Conservation (phyloP, 2,113 vertebrate species). For the Isichthys henryi region DNA sequence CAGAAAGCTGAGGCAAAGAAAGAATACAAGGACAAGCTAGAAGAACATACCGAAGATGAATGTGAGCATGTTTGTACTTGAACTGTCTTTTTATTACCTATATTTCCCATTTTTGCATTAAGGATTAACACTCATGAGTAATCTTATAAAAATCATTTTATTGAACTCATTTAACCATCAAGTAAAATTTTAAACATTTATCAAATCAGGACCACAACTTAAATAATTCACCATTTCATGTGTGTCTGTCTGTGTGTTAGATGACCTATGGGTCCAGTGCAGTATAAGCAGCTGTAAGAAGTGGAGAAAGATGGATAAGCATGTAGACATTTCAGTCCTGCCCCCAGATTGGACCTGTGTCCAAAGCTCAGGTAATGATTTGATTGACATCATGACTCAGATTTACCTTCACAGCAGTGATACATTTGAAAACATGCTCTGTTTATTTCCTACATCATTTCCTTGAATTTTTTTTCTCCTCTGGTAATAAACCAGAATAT, state of each 20-base stretch:
- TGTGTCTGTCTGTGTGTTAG: constrained; percentile 28
- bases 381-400: not conserved
- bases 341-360: constrained; percentile 56
- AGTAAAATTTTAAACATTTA: not conserved
- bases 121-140: not conserved
- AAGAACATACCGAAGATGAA: not conserved
- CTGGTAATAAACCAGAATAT: not conserved
- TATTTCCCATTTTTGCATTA: not conserved
- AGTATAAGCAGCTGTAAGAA: constrained; percentile 51
- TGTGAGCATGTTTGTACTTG: not conserved
- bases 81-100: not conserved
- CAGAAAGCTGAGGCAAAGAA: not conserved
- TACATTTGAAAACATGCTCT: not conserved
- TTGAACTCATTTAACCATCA: not conserved
- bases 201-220: not conserved
- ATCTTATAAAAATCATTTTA: not conserved
- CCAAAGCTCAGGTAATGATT: constrained; percentile 36
- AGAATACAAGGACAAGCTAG: not conserved
- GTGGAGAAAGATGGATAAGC: constrained; percentile 49
- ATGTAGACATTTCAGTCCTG: constrained; percentile 51
- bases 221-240: not conserved
- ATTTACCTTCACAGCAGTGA: not conserved
- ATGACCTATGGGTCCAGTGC: constrained; percentile 55
- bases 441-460: not conserved
- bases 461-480: not conserved